These are phyloP conservation scores for Neodiprion lecontei DNA, from an alignment of 1,140 invertebrate genomes.

Conservation along the genomic window DNA sequence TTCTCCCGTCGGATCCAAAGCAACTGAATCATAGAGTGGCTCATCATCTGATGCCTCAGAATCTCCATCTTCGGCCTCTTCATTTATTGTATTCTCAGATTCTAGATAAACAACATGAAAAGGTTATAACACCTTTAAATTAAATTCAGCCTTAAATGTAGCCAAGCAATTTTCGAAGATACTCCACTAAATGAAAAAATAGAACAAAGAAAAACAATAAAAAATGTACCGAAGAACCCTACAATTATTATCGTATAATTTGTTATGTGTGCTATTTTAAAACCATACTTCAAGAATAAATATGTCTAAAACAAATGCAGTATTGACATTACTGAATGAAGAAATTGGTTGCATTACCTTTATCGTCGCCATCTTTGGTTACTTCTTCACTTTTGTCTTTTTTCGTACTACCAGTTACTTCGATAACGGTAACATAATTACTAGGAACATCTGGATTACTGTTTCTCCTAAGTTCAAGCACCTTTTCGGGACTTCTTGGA, in stretches of 20 bases:
- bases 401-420: slow-evolving; percentile 72
- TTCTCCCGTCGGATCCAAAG: slow-evolving; percentile 79
- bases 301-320: too few species aligned
- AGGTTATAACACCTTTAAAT: too few species aligned
- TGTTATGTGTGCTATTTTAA: not conserved
- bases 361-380: slow-evolving; percentile 54
- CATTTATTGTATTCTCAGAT: slow-evolving; percentile 48
- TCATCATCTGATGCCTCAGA: slow-evolving; percentile 70
- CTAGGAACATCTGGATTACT: slow-evolving; percentile 65
- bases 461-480: slow-evolving; percentile 55
- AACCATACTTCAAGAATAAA: too few species aligned
- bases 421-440: slow-evolving; percentile 88
- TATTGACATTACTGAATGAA: not conserved
- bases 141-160: too few species aligned
- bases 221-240: not conserved
- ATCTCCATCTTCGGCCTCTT: slow-evolving; percentile 56
- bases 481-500: slow-evolving; percentile 56
- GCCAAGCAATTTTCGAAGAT: too few species aligned
- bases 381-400: slow-evolving; percentile 55
- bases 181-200: too few species aligned
- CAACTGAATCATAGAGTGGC: slow-evolving; percentile 84
- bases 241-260: not conserved
- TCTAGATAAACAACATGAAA: slow-evolving; percentile 48
- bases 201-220: too few species aligned
- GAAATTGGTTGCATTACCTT: slow-evolving; percentile 36